A percentile compares a stretch with the other conserved stretches of the same genome.
phyloP scores from a whole-genome alignment of 2,888 invertebrate species.

The Amblyteles armatorius region DNA sequence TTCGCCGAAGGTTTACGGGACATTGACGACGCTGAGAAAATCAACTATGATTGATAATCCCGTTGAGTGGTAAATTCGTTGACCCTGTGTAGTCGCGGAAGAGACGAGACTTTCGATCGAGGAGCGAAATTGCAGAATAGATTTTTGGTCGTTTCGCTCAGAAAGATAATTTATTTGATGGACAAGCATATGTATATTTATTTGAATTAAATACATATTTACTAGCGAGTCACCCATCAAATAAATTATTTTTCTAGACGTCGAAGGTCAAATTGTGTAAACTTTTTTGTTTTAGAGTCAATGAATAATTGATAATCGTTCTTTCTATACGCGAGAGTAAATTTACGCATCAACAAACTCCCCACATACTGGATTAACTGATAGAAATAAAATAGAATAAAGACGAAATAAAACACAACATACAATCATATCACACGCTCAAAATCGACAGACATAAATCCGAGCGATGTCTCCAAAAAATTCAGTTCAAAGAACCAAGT shows the following conservation, averaged over 20 bases:
- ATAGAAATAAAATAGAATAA: too few relatives aligned
- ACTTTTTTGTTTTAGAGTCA: neutral
- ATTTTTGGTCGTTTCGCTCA: neutral
- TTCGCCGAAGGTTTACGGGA: conserved; percentile 54
- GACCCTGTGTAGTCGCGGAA: neutral
- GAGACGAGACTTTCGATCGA: neutral
- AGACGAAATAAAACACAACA: too few relatives aligned
- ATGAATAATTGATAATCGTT: too few relatives aligned
- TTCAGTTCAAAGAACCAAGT: neutral
- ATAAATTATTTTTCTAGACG: neutral
- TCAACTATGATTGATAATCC: conserved; percentile 3
- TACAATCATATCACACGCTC: too few relatives aligned
- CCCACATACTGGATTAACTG: too few relatives aligned
- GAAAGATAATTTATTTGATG: neutral
- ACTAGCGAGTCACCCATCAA: neutral
- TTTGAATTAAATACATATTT: neutral
- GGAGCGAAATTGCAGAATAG: neutral
- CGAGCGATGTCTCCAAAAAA: neutral
- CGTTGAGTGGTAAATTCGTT: neutral
- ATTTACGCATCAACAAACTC: too few relatives aligned
- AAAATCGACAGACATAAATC: neutral
- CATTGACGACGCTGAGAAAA: conserved; percentile 21
- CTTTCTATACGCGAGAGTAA: neutral
- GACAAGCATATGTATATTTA: neutral
- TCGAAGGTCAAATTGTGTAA: neutral